These are phyloP conservation scores for Ricordea florida DNA, from an alignment of 92 coral and sea anemone genomes.

Conservation along the genomic window DNA sequence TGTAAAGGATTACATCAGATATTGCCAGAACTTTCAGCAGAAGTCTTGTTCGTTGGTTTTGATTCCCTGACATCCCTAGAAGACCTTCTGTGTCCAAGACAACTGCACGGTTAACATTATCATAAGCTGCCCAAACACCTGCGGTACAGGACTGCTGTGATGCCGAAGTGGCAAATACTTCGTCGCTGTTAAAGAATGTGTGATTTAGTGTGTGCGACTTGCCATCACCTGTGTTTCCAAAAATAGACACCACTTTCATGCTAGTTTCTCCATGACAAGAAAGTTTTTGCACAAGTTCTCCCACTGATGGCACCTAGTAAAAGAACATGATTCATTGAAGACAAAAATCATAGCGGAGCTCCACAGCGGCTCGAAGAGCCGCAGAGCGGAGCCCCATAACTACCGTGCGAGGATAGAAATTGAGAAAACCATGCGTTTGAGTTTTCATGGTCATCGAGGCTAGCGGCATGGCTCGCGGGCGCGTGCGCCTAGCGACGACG, in stretches of 20 bases:
- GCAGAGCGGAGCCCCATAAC: too few species aligned
- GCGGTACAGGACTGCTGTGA: conserved; percentile 97
- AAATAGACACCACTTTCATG: conserved; percentile 91
- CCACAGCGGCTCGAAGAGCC: too few species aligned
- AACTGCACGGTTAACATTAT: conserved; percentile 62
- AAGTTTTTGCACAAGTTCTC: conserved; percentile 74
- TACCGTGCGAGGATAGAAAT: too few species aligned
- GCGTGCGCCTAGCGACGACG: too few species aligned
- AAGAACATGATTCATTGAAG: background rate
- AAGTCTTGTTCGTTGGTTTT: conserved; percentile 84
- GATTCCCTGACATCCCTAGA: conserved; percentile 89
- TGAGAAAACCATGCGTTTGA: too few species aligned
- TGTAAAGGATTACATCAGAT: conserved; percentile 87
- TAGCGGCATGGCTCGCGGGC: too few species aligned
- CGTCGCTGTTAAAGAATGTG: conserved; percentile 85
- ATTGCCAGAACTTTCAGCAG: conserved; percentile 92
- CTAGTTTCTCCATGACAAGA: conserved; percentile 66
- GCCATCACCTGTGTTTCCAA: conserved; percentile 99
- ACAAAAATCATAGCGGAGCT: background rate
- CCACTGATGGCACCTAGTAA: conserved; percentile 71
- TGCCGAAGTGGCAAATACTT: conserved; percentile 89
- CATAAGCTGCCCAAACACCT: conserved; percentile 99
- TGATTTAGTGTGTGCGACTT: conserved; percentile 95
- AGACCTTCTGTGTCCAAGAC: conserved; percentile 96
- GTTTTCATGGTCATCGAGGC: too few species aligned